A percentile compares a stretch with the other conserved stretches of the same genome.
phyloP scores from a whole-genome alignment of 2,888 invertebrate species.

The Plagodis pulveraria region DNA sequence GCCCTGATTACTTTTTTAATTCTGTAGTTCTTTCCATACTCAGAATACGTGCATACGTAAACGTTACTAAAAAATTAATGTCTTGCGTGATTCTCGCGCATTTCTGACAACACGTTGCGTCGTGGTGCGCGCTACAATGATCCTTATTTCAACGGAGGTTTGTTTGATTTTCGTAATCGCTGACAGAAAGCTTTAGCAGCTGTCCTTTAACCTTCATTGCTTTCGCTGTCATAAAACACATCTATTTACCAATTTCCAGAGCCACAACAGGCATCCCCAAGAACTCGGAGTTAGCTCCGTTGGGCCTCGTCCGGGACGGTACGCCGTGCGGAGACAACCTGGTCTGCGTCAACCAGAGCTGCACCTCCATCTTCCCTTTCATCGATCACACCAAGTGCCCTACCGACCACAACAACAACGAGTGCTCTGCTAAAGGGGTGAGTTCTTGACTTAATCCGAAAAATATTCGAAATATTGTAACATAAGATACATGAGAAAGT shows the following conservation, averaged over 20 bases:
- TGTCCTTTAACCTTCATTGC: background rate
- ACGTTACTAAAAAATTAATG: no score
- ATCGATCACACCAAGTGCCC: slow-evolving; percentile 96
- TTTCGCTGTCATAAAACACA: background rate
- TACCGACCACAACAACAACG: slow-evolving; percentile 93
- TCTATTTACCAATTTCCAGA: slow-evolving; percentile 70
- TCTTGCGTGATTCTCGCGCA: no score
- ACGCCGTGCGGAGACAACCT: slow-evolving; percentile 96
- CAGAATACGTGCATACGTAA: no score
- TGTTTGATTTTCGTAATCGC: no score
- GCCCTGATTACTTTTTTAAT: no score
- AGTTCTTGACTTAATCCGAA: slow-evolving; percentile 67
- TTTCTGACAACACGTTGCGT: no score
- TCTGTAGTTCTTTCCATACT: no score
- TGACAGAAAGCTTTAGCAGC: background rate
- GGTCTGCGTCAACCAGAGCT: slow-evolving; percentile 97
- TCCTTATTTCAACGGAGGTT: no score
- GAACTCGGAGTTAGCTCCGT: slow-evolving; percentile 88
- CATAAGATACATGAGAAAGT: no score
- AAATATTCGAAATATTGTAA: no score
- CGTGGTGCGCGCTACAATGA: no score
- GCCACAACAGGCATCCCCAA: slow-evolving; percentile 89
- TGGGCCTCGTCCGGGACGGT: slow-evolving; percentile 96
- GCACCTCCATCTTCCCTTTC: slow-evolving; percentile 93
- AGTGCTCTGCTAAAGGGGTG: slow-evolving; percentile 98